A percentile compares a stretch with the other conserved stretches of the same genome.
Conservation (phyloP, 1,140 invertebrate genomes). For the Episyrphus balteatus region DNA sequence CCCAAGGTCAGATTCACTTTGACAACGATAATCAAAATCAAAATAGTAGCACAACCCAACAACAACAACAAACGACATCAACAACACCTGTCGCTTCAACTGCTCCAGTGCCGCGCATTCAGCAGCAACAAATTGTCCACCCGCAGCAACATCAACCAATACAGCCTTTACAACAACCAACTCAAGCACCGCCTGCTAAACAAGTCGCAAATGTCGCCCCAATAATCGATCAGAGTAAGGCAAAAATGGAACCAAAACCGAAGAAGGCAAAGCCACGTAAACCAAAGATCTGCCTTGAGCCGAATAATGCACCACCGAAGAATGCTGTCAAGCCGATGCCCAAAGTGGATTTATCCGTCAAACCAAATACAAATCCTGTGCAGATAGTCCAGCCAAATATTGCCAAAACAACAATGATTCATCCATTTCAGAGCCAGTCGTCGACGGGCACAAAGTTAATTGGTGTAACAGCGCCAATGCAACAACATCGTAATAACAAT, state of each 20-base stretch:
- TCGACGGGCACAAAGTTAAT: constrained; percentile 39
- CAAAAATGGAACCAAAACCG: constrained; percentile 22
- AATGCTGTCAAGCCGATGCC: constrained; percentile 34
- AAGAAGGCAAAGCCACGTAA: constrained; percentile 12
- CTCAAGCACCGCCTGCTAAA: constrained; percentile 21
- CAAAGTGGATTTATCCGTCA: constrained; percentile 28
- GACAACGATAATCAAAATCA: constrained; percentile 31
- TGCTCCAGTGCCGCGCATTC: constrained; percentile 16
- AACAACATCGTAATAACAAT: constrained; percentile 20
- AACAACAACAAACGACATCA: constrained; percentile 6
- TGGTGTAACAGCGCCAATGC: constrained; percentile 35
- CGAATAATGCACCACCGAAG: constrained; percentile 12
- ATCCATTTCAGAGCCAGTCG: constrained; percentile 26
- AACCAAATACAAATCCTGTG: constrained; percentile 32
- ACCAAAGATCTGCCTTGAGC: constrained; percentile 1
- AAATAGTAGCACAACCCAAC: constrained; percentile 2
- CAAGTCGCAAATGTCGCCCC: constrained; percentile 35
- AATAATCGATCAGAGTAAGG: constrained; percentile 34
- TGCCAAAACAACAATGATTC: constrained; percentile 31
- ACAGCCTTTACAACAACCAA: constrained; percentile 20
- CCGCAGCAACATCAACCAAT: constrained; percentile 23
- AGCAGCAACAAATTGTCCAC: constrained; percentile 32
- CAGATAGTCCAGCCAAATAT: constrained; percentile 34
- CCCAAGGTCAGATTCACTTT: constrained; percentile 33
- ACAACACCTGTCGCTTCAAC: constrained; percentile 5